Base-by-base conservation (phyloP, 2,113 vertebrate species). In the Myotis lucifugus region DNA sequence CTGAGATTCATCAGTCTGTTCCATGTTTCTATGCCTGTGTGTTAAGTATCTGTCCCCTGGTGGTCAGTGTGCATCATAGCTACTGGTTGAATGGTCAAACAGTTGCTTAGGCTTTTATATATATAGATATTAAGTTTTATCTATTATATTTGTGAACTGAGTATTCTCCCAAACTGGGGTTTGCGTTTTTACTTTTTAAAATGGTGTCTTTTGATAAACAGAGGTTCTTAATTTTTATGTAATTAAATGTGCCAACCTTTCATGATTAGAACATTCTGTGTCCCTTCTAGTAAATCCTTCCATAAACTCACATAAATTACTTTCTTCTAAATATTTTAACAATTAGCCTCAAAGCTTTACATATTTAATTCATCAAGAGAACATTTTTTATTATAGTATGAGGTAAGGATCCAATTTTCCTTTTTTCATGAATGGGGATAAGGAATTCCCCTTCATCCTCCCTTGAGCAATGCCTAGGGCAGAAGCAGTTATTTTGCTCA, bases 241-340 rank as follows among this genome's bases (percentile, higher is more conserved):
- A 76, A 70, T 48, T 50, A 37, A 93, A 93, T 40, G 78, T 79
- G 1, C 81, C 37, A 34, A 15, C 67, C 18, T 86, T 86, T 92
- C 37, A 59, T 18, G 21, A 67, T 92, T 67, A 91, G 40, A 87
- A 69, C 21, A 74, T 42, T 76, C 69, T 86, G 25, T 37, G 27
- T 42, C 19, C n/a, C 50, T 69, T 4, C 12, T 29, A 64, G 37
- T 40, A 79, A 95, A 82, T 84, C 46, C 46, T 56, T 52, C 12
- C 25, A 46, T 11, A 86, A 52, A 5, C 14, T 1, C 17, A 48
- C 89, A 83, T 82, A 85, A 73, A 73, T 83, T 19, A 46, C 66
- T 79, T 67, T 89, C 34, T 89, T 61, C 42, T 90, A 94, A 90
- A 48, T 88, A 42, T 82, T 73, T 88, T 86, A 23, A 88, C 32